phyloP scores from a whole-genome alignment of 2,888 invertebrate genomes.

The Ctena decussata region DNA sequence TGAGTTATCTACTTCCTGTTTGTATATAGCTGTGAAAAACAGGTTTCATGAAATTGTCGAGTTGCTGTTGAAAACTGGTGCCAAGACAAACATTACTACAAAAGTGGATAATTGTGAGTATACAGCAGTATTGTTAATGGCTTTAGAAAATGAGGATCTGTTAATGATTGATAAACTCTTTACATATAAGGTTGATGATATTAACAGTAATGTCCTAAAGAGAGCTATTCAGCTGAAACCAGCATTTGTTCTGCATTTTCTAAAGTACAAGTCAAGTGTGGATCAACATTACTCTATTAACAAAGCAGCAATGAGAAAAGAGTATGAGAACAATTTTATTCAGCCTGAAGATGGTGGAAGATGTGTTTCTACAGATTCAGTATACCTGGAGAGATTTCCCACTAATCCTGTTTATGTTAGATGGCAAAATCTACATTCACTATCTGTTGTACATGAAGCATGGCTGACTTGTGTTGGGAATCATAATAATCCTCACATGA shows the following conservation, averaged over 20 bases:
- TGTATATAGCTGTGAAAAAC: conserved; percentile 80
- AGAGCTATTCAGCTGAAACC: conserved; percentile 89
- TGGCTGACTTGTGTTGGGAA: conserved; percentile 95
- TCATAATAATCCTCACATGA: conserved; percentile 94
- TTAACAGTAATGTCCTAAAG: conserved; percentile 89
- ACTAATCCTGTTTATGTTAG: conserved; percentile 92
- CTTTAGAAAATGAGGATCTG: conserved; percentile 91
- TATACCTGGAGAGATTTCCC: conserved; percentile 68
- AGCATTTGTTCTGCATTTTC: conserved; percentile 90
- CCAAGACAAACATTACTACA: conserved; percentile 92
- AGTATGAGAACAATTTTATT: conserved; percentile 88
- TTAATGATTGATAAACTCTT: conserved; percentile 93
- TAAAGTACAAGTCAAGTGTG: conserved; percentile 93
- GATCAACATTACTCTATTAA: conserved; percentile 97
- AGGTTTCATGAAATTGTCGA: conserved; percentile 91
- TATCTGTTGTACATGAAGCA: conserved; percentile 90
- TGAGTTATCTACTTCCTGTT: conserved; percentile 70
- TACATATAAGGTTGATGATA: conserved; percentile 94
- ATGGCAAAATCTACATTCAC: conserved; percentile 93
- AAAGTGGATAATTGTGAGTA: conserved; percentile 86
- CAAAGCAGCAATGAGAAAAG: conserved; percentile 93
- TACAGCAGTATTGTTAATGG: conserved; percentile 89
- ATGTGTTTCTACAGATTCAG: conserved; percentile 62
- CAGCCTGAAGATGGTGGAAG: conserved; percentile 84
- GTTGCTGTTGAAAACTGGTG: conserved; percentile 92